Conservation (phyloP, 2,113 vertebrate species). For the Pantherophis guttatus region DNA sequence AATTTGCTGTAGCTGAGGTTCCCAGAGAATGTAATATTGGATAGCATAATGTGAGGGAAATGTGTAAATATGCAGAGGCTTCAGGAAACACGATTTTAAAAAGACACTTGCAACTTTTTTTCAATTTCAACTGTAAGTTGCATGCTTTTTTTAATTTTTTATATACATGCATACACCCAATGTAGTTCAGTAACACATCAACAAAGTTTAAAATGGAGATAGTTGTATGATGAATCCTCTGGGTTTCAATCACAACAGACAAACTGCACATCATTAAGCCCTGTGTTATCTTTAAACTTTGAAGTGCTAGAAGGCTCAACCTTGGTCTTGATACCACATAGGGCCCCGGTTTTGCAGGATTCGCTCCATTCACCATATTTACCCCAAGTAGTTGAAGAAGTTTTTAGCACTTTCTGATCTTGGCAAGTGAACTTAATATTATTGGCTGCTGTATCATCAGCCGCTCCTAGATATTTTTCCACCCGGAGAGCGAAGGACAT, state of each 20-base stretch:
- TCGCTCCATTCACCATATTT: slow-evolving; percentile 54
- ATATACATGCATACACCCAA: neutral
- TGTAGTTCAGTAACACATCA: neutral
- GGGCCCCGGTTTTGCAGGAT: slow-evolving; percentile 28
- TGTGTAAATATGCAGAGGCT: neutral
- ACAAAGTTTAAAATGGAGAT: neutral
- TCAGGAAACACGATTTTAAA: neutral
- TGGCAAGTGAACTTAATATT: slow-evolving; percentile 61
- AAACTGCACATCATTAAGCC: slow-evolving; percentile 47
- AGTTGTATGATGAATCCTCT: neutral
- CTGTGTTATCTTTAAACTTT: slow-evolving; percentile 31
- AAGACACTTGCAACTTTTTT: neutral
- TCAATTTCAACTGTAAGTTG: neutral
- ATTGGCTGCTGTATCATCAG: slow-evolving; percentile 58
- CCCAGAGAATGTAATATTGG: neutral
- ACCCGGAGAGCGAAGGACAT: slow-evolving; percentile 57
- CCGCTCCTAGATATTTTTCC: slow-evolving; percentile 14
- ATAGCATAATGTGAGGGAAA: neutral
- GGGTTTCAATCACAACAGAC: slow-evolving; percentile 50
- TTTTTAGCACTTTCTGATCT: slow-evolving; percentile 40
- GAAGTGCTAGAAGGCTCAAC: neutral
- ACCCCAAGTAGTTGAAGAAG: slow-evolving; percentile 46
- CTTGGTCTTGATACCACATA: slow-evolving; percentile 57
- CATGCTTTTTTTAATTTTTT: neutral
- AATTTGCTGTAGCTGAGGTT: neutral